These are phyloP conservation scores for Percina caprodes DNA, from an alignment of 2,113 vertebrate species.

Conservation along the genomic window DNA sequence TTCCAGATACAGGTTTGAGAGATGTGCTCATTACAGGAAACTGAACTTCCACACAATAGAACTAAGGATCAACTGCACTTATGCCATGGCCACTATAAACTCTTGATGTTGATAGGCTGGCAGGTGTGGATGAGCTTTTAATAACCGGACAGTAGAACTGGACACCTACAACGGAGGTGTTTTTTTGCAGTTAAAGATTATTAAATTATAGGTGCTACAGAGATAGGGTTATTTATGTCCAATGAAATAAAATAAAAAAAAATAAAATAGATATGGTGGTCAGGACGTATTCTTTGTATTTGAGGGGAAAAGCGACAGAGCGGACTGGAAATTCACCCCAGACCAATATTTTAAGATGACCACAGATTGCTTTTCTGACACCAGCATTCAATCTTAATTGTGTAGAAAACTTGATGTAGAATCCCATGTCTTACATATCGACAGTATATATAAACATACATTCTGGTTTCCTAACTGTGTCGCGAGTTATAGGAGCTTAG, in stretches of 20 bases:
- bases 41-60: background rate
- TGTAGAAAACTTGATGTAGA: background rate
- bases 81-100: background rate
- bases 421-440: background rate
- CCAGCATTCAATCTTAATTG: background rate
- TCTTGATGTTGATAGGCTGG: background rate
- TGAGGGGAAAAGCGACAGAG: too few species aligned
- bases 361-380: too few species aligned
- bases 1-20: background rate
- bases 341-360: too few species aligned
- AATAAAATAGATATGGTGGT: too few species aligned
- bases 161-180: too few species aligned
- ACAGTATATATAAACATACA: too few species aligned
- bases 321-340: too few species aligned
- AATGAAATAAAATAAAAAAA: background rate
- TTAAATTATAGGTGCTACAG: background rate
- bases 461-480: too few species aligned
- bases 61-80: background rate
- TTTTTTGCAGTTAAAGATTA: background rate
- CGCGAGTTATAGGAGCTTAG: too few species aligned
- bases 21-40: background rate
- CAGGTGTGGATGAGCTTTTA: background rate
- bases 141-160: background rate
- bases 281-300: too few species aligned
- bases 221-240: background rate